A percentile compares a stretch with the other conserved stretches of the same genome.
phyloP scores from a whole-genome alignment of 2,113 vertebrate species.

The Callipepla squamata region DNA sequence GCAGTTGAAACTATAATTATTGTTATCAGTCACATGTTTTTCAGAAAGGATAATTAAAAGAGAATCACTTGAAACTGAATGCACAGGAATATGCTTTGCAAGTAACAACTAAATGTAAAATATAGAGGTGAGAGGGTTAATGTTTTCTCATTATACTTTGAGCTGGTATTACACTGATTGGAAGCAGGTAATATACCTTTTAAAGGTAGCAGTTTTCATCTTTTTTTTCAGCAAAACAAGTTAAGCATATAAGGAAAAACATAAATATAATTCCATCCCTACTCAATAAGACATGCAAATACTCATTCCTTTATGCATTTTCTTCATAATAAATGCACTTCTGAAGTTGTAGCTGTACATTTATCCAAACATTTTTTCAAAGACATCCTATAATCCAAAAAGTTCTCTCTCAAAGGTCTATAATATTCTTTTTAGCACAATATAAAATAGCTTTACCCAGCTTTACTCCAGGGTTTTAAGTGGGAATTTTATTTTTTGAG shows the following conservation, averaged over 20 bases:
- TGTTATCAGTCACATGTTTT: slow-evolving; percentile 10
- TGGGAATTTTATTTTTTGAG: background rate
- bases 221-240: background rate
- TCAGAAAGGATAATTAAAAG: slow-evolving; percentile 26
- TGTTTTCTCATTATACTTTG: background rate
- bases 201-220: background rate
- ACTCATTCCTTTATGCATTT: background rate
- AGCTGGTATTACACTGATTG: slow-evolving; percentile 27
- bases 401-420: rapidly evolving
- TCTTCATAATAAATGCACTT: background rate
- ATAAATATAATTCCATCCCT: background rate
- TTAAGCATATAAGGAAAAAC: background rate
- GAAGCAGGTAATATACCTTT: background rate
- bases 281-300: background rate
- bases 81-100: background rate
- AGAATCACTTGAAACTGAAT: background rate
- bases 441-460: background rate
- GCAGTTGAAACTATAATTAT: background rate
- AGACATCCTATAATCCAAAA: background rate
- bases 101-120: background rate
- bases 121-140: background rate
- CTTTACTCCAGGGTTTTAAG: background rate
- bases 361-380: background rate
- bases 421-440: background rate
- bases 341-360: background rate